A percentile compares a stretch with the other conserved stretches of the same genome.
phyloP scores from a whole-genome alignment of 2,797 vertebrate species.

The Kryptolebias ocellatus region DNA sequence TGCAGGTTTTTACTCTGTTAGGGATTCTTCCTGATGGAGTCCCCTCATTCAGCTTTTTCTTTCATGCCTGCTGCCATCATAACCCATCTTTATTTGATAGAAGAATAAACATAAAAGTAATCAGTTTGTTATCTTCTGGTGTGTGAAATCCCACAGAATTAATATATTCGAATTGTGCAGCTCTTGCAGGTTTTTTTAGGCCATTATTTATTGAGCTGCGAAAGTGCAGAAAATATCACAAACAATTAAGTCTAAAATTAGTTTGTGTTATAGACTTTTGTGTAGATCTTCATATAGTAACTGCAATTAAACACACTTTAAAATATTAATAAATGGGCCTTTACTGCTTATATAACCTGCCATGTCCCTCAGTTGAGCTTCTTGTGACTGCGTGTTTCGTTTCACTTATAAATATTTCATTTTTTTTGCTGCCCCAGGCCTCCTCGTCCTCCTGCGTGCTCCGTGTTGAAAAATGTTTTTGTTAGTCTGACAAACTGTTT shows the following conservation, averaged over 20 bases:
- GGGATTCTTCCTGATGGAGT: conserved; percentile 51
- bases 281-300: too few species aligned
- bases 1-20: conserved; percentile 54
- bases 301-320: too few species aligned
- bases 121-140: too few species aligned
- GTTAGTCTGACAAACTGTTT: conserved; percentile 70
- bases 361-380: neutral
- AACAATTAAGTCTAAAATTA: neutral
- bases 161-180: too few species aligned
- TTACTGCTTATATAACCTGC: neutral
- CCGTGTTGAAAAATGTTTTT: conserved; percentile 57
- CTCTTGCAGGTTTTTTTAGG: too few species aligned
- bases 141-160: too few species aligned
- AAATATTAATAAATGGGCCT: neutral
- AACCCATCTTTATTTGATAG: neutral
- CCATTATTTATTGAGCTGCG: too few species aligned
- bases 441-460: conserved; percentile 20
- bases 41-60: conserved; percentile 25
- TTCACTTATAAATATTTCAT: neutral
- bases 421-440: conserved; percentile 8
- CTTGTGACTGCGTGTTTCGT: neutral
- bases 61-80: neutral
- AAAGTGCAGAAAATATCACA: too few species aligned
- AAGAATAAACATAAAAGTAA: neutral
- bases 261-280: neutral